Conservation (phyloP, 1,140 invertebrate species). For the Lordiphosa stackelbergi region DNA sequence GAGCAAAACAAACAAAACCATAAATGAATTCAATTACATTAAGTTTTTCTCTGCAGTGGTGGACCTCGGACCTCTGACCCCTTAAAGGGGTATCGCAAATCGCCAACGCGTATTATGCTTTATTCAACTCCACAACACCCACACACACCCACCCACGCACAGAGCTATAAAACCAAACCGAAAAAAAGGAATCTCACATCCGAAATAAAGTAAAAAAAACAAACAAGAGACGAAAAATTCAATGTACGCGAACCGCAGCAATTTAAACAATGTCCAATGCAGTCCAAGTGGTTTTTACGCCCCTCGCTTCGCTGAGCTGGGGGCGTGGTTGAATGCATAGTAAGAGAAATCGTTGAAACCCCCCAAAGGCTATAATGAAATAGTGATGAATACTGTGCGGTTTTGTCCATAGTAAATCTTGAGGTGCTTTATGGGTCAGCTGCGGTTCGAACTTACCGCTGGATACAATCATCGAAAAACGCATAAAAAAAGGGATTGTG, state of each 20-base stretch:
- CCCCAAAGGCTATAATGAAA: conserved; percentile 59
- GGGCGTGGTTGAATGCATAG: conserved; percentile 32
- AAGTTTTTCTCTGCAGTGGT: conserved; percentile 42
- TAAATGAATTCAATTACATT: conserved; percentile 76
- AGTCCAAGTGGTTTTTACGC: conserved; percentile 64
- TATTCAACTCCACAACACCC: conserved; percentile 38
- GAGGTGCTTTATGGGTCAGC: conserved; percentile 30
- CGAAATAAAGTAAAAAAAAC: conserved; percentile 62
- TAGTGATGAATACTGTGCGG: conserved; percentile 62
- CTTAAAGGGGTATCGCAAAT: conserved; percentile 45
- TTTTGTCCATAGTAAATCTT: conserved; percentile 41
- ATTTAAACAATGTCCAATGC: conserved; percentile 74
- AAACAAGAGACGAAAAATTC: conserved; percentile 67
- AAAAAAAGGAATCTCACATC: conserved; percentile 22
- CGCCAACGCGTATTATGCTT: conserved; percentile 50
- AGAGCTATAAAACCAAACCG: conserved; percentile 49
- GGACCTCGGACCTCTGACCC: conserved; percentile 34
- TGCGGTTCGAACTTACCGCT: conserved; percentile 15
- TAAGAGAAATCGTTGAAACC: conserved; percentile 42
- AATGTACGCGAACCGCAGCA: conserved; percentile 70
- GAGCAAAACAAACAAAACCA: conserved; percentile 66
- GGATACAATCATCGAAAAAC: background rate
- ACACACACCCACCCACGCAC: conserved; percentile 18
- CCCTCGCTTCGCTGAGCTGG: conserved; percentile 41
- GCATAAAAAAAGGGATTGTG: conserved; percentile 9